Evolutionary conservation across 2,888 invertebrate species (phyloP).

Genomic region (Melikaiella ostensackeni): DNA sequence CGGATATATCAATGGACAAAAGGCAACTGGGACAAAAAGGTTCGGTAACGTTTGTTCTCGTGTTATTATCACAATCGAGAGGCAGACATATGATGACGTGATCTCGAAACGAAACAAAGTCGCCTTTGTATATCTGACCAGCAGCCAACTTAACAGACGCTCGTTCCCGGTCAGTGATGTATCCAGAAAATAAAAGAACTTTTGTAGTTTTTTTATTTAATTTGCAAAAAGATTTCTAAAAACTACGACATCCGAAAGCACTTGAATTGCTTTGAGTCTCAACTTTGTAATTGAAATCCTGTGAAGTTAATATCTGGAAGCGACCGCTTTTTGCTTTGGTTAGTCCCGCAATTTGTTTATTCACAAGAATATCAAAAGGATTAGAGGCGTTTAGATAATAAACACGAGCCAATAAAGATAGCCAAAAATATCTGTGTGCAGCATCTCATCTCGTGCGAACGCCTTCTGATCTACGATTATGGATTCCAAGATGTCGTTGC

Average conservation of each 20-base stretch:
- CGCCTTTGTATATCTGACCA: constrained; percentile 62
- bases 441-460: constrained; percentile 36
- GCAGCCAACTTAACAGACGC: constrained; percentile 4
- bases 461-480: constrained; percentile 68
- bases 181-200: constrained; percentile 1
- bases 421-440: constrained; percentile 65
- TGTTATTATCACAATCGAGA: constrained; percentile 55
- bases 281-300: constrained; percentile 8
- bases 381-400: constrained; percentile 72
- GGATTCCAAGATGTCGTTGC: constrained; percentile 60
- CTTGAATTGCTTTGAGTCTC: not conserved
- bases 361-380: constrained; percentile 73
- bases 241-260: not conserved
- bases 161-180: constrained; percentile 23
- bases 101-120: constrained; percentile 66
- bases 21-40: constrained; percentile 27
- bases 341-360: constrained; percentile 72
- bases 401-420: constrained; percentile 72
- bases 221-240: not conserved
- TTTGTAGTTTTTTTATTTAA: not conserved
- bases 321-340: constrained; percentile 49
- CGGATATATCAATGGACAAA: constrained; percentile 37
- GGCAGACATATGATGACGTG: constrained; percentile 59
- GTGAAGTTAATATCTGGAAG: constrained; percentile 21
- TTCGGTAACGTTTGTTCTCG: constrained; percentile 39